phyloP scores from a whole-genome alignment of 1,140 invertebrate genomes.

The Andrena cerasifolii region DNA sequence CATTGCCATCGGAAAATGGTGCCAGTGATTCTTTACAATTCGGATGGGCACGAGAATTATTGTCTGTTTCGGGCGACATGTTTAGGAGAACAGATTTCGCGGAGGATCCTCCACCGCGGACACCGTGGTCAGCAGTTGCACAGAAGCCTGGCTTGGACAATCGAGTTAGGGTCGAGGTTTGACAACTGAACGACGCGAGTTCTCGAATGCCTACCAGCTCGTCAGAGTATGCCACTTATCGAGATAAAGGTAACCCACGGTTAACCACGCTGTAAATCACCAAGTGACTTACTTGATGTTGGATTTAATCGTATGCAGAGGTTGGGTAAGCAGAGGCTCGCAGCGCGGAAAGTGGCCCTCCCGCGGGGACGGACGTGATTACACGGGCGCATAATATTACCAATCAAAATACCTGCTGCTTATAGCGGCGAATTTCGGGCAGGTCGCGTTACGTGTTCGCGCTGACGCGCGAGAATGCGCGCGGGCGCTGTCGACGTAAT shows the following conservation, averaged over 20 bases:
- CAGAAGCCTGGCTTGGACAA: no score
- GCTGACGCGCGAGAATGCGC: background rate
- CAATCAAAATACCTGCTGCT: conserved; percentile 11
- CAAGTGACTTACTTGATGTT: background rate
- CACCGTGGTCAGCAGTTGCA: no score
- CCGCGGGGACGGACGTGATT: background rate
- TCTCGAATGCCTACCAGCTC: no score
- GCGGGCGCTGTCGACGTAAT: conserved; percentile 3
- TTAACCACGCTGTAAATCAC: background rate
- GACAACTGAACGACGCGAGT: no score
- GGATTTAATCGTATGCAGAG: background rate
- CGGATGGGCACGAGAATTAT: no score
- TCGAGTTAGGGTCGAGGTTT: no score
- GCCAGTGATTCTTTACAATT: background rate
- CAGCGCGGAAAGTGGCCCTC: background rate
- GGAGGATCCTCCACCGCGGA: no score
- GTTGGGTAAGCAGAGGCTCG: background rate
- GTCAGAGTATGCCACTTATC: background rate
- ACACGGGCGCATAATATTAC: conserved; percentile 9
- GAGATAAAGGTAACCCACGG: background rate
- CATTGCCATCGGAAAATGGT: background rate
- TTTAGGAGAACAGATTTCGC: no score
- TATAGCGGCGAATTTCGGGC: background rate
- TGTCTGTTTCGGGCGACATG: no score
- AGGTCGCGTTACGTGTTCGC: background rate